phyloP scores from a whole-genome alignment of 2,113 vertebrate genomes.

The Sinocyclocheilus maitianheensis region DNA sequence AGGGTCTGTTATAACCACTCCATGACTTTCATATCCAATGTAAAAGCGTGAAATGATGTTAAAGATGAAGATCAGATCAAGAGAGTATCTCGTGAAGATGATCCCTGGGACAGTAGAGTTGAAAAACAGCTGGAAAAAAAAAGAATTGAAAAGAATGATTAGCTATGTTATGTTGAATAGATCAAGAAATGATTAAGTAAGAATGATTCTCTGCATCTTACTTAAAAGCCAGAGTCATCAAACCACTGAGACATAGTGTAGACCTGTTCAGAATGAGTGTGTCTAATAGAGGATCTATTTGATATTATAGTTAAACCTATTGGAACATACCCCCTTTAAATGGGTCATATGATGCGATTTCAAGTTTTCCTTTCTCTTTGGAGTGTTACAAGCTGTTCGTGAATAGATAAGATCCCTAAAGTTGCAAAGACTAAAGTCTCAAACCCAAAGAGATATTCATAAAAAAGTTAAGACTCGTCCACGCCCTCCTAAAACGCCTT shows the following conservation, averaged over 20 bases:
- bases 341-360: no score
- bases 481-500: no score
- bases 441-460: no score
- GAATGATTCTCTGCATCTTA: background rate
- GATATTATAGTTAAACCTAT: no score
- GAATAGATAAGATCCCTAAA: no score
- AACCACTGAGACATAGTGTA: background rate
- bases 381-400: no score
- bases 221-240: background rate
- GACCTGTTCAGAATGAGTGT: background rate
- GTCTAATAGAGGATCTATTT: no score
- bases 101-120: slow-evolving; percentile 1
- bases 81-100: slow-evolving; percentile 23
- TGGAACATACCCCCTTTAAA: no score
- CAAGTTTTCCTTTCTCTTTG: no score
- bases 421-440: no score
- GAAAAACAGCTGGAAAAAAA: slow-evolving; percentile 43
- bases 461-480: no score
- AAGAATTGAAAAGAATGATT: background rate
- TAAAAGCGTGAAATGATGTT: slow-evolving; percentile 52
- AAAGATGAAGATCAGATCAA: slow-evolving; percentile 37
- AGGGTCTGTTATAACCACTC: slow-evolving; percentile 41
- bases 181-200: background rate
- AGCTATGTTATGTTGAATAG: background rate
- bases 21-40: slow-evolving; percentile 45